Evolutionary conservation across 2,797 vertebrate genomes (phyloP), one percentile per base, ranked within the genome.

Genomic region (Lindbergichthys nudifrons): DNA sequence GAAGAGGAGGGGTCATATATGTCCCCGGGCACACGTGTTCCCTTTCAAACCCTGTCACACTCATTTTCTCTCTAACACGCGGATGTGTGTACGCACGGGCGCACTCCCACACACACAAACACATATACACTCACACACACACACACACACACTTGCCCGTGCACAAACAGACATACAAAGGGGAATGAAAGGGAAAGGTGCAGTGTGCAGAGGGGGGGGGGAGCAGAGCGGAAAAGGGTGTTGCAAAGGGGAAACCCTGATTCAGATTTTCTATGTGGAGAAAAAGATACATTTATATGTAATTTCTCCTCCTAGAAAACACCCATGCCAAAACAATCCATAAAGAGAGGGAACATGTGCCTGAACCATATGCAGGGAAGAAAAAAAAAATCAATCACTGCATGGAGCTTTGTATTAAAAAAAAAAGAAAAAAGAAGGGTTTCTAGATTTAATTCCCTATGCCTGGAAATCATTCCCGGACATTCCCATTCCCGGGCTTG

Each of bases 1-100:
- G 58, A 74, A 64, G 70, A 48, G 80, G 78, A 70, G 66, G 85
- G 73, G 61, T 77, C 80, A 16, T 43, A 74, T 77, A 88, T 89
- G 80, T 88, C 85, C 83, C 60, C 72, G 84, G 87, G 90, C 89
- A 92, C 90, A 91, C 89, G 87, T 92, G 90, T 91, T 92, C 92
- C 81, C 87, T 92, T 92, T 90, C 90, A 91, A 85, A 88, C 74
- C 79, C 75, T 86, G 86, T 89, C 90, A 88, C 86, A 82, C 84
- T 89, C 74, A 84, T 91, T 90, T 86, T 85, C 85, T 77, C 84
- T 84, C 79, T 78, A 75, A 82, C 42, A 30, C 57, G 39, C 19
- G 56, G 68, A 84, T 84, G 73, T 69, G 75, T 68, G 63, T 70
- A 77, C 13, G 47, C 80, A 72, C 65, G n/a, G 43, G 65, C 30